Percentiles rank a stretch among this genome's conserved stretches.
phyloP scores from a whole-genome alignment of 2,797 vertebrate genomes.

The Syngnathus acus region DNA sequence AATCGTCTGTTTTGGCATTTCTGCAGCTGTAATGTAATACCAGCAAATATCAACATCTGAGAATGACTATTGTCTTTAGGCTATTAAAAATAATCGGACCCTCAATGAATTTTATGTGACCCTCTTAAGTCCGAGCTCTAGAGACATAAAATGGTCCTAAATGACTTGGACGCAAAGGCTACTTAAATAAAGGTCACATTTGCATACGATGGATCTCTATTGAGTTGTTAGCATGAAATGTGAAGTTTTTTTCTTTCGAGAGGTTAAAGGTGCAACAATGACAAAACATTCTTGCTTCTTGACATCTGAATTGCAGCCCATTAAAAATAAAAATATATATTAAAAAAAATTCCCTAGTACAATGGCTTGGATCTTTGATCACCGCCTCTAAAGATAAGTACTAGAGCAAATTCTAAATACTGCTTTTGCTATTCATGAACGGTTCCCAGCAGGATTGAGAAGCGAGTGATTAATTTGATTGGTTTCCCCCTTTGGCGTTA shows the following conservation, averaged over 20 bases:
- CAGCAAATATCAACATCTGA: no score
- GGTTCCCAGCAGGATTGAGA: slow-evolving; percentile 49
- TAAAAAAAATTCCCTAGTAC: slow-evolving; percentile 1
- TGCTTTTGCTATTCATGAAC: slow-evolving; percentile 41
- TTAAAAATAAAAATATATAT: no score
- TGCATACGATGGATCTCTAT: neutral
- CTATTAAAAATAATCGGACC: no score
- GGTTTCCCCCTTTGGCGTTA: slow-evolving; percentile 46
- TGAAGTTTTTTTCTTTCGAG: neutral
- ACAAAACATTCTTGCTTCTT: neutral
- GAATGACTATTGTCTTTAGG: no score
- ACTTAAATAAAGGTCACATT: neutral
- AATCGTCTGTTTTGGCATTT: no score
- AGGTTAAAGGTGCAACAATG: neutral
- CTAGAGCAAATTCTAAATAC: slow-evolving; percentile 50
- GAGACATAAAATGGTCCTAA: neutral
- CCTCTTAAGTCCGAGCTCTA: no score
- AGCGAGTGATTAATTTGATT: slow-evolving; percentile 66
- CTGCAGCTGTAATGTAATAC: no score
- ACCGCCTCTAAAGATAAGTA: neutral
- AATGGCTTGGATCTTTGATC: slow-evolving; percentile 3
- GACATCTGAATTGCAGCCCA: slow-evolving; percentile 14
- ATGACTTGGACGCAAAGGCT: neutral
- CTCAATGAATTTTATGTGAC: no score
- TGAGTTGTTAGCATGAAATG: neutral